A percentile compares a stretch with the other conserved stretches of the same genome.
phyloP scores from a whole-genome alignment of 1,140 invertebrate genomes.

The Archegozetes longisetosus region DNA sequence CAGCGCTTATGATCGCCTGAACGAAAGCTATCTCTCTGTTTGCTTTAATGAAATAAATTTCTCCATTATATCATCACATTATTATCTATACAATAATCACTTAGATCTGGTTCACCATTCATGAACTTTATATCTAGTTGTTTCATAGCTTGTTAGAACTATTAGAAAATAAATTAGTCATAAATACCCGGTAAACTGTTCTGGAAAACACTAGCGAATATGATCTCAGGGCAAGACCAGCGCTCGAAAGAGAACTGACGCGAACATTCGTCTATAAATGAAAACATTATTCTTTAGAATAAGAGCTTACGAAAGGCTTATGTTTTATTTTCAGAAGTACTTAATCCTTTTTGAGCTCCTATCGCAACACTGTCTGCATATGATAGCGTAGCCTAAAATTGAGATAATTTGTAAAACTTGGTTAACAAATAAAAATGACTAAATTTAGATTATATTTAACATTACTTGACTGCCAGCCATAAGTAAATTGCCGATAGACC shows the following conservation, averaged over 20 bases:
- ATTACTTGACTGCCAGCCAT: conserved; percentile 6
- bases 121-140: no score
- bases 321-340: conserved; percentile 2
- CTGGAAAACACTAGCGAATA: conserved; percentile 6
- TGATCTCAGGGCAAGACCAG: conserved; percentile 11
- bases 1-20: conserved; percentile 36
- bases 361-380: not conserved
- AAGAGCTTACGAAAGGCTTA: not conserved
- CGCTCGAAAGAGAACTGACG: conserved; percentile 6
- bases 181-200: conserved; percentile 6
- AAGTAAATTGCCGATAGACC: conserved; percentile 11
- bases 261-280: conserved; percentile 9
- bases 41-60: conserved; percentile 26
- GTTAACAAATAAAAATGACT: not conserved
- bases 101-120: no score
- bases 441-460: not conserved
- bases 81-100: no score
- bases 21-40: conserved; percentile 41
- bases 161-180: not conserved
- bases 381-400: not conserved
- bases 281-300: not conserved
- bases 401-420: not conserved
- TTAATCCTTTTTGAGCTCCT: conserved; percentile 8
- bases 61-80: not conserved
- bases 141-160: no score